Evolutionary conservation across 2,113 vertebrate genomes (phyloP).

Genomic region (Sakesphorus luctuosus): DNA sequence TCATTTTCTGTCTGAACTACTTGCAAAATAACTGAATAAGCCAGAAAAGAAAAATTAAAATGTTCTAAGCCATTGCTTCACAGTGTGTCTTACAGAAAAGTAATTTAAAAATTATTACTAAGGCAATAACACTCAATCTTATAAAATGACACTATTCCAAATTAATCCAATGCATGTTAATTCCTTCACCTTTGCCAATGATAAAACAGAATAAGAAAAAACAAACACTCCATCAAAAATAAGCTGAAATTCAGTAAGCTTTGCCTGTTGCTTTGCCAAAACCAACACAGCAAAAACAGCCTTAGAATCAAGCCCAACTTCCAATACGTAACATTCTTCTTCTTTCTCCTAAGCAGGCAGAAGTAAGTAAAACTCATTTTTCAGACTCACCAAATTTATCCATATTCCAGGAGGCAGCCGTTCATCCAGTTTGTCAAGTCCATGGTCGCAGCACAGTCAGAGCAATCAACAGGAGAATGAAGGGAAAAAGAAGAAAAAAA

Average conservation of each 20-base stretch:
- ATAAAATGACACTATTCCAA: slow-evolving; percentile 10
- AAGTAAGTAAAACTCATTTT: slow-evolving; percentile 28
- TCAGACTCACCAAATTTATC: slow-evolving; percentile 73
- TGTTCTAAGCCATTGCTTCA: slow-evolving; percentile 14
- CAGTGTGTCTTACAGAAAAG: slow-evolving; percentile 38
- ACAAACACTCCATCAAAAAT: not conserved
- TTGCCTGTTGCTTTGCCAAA: not conserved
- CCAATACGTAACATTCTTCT: not conserved
- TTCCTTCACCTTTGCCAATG: not conserved
- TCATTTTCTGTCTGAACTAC: not conserved
- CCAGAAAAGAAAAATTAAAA: slow-evolving; percentile 39
- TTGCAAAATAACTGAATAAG: slow-evolving; percentile 37
- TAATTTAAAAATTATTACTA: slow-evolving; percentile 51
- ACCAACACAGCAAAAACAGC: not conserved
- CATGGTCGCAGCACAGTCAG: not conserved
- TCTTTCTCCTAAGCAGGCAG: not conserved
- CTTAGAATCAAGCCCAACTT: not conserved
- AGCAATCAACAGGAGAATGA: not conserved
- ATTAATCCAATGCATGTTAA: not conserved
- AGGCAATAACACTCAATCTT: slow-evolving; percentile 24
- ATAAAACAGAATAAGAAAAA: not conserved
- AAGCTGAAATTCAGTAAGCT: not conserved
- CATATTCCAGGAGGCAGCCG: not conserved
- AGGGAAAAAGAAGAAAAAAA: not conserved
- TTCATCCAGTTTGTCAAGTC: not conserved